Percentiles rank a stretch among this genome's conserved stretches.
phyloP scores from a whole-genome alignment of 2,113 vertebrate species.

The Crocuta crocuta region DNA sequence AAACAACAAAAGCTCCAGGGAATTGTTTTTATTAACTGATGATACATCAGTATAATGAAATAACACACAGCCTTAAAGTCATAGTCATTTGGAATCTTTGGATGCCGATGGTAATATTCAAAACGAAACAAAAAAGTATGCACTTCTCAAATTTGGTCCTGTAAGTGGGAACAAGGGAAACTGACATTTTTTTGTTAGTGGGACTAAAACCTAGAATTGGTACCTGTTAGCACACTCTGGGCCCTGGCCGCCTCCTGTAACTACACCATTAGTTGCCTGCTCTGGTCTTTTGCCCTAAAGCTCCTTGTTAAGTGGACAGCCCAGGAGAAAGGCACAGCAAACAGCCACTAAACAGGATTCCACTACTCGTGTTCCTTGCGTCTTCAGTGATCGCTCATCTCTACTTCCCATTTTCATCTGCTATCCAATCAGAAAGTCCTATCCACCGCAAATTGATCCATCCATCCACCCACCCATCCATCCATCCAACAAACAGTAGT shows the following conservation, averaged over 20 bases:
- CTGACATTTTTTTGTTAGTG: background rate
- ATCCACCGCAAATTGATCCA: background rate
- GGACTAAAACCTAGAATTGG: background rate
- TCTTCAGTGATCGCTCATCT: background rate
- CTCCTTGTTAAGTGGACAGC: background rate
- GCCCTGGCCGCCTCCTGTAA: background rate
- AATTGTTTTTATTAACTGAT: constrained; percentile 39
- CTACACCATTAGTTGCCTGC: background rate
- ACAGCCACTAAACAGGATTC: background rate
- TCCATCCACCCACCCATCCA: background rate
- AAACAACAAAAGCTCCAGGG: background rate
- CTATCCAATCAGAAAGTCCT: background rate
- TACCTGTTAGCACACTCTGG: background rate
- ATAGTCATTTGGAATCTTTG: background rate
- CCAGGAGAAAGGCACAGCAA: background rate
- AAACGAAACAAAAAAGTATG: background rate
- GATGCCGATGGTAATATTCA: background rate
- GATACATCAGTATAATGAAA: background rate
- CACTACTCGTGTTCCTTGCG: background rate
- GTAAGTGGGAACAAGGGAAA: background rate
- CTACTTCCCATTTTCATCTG: background rate
- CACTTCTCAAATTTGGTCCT: background rate
- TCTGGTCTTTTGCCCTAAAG: background rate
- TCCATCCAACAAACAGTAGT: background rate
- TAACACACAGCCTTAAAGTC: background rate